Conservation (phyloP, 2,113 vertebrate species). For the Cochlearius cochlearius region DNA sequence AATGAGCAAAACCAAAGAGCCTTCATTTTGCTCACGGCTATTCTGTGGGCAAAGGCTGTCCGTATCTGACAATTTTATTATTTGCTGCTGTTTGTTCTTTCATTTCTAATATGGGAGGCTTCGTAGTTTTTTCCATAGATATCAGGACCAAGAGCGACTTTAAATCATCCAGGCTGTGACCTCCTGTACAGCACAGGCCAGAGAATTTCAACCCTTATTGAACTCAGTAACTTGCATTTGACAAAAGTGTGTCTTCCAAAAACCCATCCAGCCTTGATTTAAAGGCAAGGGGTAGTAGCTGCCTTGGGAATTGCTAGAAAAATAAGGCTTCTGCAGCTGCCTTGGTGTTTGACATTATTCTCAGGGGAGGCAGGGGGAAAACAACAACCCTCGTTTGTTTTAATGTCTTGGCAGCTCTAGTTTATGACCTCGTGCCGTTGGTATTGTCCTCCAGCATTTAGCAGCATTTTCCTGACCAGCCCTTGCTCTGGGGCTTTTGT, state of each 20-base stretch:
- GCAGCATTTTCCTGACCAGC: background rate
- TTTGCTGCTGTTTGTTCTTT: background rate
- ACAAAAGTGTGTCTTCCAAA: conserved; percentile 16
- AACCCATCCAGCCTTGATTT: conserved; percentile 18
- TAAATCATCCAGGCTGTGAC: conserved; percentile 24
- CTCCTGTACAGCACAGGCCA: background rate
- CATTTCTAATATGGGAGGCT: background rate
- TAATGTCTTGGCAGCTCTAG: background rate
- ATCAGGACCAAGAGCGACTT: background rate
- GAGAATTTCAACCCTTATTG: conserved; percentile 14
- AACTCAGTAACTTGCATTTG: conserved; percentile 20
- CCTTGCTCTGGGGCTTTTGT: background rate
- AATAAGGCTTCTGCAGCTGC: conserved; percentile 44
- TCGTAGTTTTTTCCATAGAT: background rate
- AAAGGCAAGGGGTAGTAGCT: conserved; percentile 28
- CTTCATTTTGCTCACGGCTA: background rate
- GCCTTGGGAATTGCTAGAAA: conserved; percentile 9
- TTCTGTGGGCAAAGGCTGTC: background rate
- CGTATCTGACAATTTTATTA: background rate
- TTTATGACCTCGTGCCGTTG: background rate
- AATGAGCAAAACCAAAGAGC: background rate
- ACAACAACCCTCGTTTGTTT: background rate
- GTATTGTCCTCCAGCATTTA: background rate
- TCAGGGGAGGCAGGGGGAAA: background rate
- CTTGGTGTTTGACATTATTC: background rate